A percentile compares a stretch with the other conserved stretches of the same genome.
Evolutionary conservation across 2,888 invertebrate species (phyloP).

Genomic region (Chouioia cunea): DNA sequence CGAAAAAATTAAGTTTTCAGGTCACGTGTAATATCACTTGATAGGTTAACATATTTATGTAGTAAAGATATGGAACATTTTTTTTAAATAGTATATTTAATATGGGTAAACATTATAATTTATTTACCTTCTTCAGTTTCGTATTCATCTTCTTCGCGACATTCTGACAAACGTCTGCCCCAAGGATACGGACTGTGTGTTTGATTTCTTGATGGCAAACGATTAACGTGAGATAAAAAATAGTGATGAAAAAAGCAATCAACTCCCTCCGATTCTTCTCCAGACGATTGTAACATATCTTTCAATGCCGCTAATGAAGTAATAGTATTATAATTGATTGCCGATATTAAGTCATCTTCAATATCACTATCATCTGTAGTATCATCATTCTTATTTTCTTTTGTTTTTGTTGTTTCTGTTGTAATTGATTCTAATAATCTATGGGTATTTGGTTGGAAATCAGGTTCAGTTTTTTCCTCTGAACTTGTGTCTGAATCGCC

Average conservation of each 20-base stretch:
- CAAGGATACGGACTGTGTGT: constrained; percentile 68
- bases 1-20: no score
- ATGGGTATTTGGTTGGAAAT: constrained; percentile 51
- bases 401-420: constrained; percentile 18
- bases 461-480: constrained; percentile 62
- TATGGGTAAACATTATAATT: background rate
- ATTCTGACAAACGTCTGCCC: constrained; percentile 79
- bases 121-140: constrained; percentile 69
- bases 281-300: constrained; percentile 76
- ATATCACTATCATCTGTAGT: constrained; percentile 73
- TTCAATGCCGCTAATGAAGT: constrained; percentile 78
- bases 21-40: no score
- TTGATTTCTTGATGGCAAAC: constrained; percentile 75
- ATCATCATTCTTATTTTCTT: constrained; percentile 55
- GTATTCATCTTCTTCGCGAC: constrained; percentile 87
- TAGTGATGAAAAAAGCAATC: constrained; percentile 80
- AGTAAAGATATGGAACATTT: no score
- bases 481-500: constrained; percentile 65
- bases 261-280: constrained; percentile 71
- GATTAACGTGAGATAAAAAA: constrained; percentile 80
- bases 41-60: no score
- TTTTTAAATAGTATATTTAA: no score
- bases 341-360: constrained; percentile 76
- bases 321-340: constrained; percentile 80
- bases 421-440: constrained; percentile 6